Conservation (phyloP, 2,113 vertebrate genomes). For the Trinectes maculatus region DNA sequence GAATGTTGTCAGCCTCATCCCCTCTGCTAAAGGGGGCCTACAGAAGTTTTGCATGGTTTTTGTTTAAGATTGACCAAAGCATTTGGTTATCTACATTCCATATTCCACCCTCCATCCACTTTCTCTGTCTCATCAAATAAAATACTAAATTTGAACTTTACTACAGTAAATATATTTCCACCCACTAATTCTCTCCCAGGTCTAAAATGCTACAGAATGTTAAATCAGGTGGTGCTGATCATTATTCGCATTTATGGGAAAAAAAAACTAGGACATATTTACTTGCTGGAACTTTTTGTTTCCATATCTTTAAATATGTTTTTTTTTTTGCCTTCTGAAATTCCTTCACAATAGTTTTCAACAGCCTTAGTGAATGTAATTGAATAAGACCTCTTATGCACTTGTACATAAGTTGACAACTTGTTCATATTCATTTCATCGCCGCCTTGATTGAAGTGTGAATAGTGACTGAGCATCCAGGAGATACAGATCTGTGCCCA, state of each 20-base stretch:
- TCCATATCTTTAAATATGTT: slow-evolving; percentile 90
- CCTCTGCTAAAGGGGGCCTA: slow-evolving; percentile 36
- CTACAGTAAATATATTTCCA: not conserved
- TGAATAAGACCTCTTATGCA: slow-evolving; percentile 86
- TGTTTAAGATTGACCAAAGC: slow-evolving; percentile 27
- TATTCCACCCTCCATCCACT: slow-evolving; percentile 27
- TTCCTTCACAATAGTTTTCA: slow-evolving; percentile 67
- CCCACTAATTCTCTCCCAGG: not conserved
- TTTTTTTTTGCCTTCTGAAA: slow-evolving; percentile 93
- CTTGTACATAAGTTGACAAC: slow-evolving; percentile 87
- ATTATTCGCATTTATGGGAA: slow-evolving; percentile 80
- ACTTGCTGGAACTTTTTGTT: slow-evolving; percentile 89
- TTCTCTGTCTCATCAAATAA: slow-evolving; percentile 45
- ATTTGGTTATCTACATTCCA: slow-evolving; percentile 81
- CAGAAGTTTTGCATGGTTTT: slow-evolving; percentile 21
- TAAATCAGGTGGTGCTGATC: slow-evolving; percentile 81
- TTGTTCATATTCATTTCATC: slow-evolving; percentile 86
- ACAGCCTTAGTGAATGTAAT: slow-evolving; percentile 94
- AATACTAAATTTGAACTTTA: not conserved
- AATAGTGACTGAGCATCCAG: slow-evolving; percentile 27
- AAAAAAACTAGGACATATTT: slow-evolving; percentile 76
- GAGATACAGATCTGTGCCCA: slow-evolving; percentile 28
- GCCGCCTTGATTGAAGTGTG: slow-evolving; percentile 54
- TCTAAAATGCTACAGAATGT: slow-evolving; percentile 36
- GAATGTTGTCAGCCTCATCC: slow-evolving; percentile 73